These are phyloP conservation scores for Mobula hypostoma DNA, from an alignment of 2,113 vertebrate genomes.

Conservation along the genomic window DNA sequence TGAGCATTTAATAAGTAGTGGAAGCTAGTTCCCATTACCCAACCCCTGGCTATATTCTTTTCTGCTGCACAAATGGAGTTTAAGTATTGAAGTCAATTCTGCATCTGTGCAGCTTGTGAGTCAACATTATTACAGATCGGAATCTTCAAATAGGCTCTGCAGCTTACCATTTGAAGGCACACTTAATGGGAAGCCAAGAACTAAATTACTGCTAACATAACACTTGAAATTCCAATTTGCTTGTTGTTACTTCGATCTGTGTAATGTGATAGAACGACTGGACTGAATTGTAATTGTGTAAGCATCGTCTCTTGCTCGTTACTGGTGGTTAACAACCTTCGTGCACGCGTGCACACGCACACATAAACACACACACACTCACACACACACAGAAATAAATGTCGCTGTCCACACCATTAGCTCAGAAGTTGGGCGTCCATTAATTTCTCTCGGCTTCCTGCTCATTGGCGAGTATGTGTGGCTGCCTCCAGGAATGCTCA, in stretches of 20 bases:
- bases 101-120: conserved; percentile 26
- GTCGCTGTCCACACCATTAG: neutral
- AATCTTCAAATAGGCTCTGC: neutral
- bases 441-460: neutral
- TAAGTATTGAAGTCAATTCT: conserved; percentile 30
- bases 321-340: neutral
- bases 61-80: neutral
- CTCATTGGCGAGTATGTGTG: no score
- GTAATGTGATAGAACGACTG: conserved; percentile 24
- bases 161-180: conserved; percentile 19
- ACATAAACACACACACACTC: no score
- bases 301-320: neutral
- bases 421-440: neutral
- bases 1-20: no score
- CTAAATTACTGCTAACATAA: conserved; percentile 33
- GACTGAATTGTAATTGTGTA: conserved; percentile 17
- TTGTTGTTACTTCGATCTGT: conserved; percentile 32
- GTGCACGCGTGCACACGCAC: no score
- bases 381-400: neutral
- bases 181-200: conserved; percentile 27
- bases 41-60: neutral
- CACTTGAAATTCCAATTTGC: conserved; percentile 32
- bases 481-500: no score
- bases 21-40: no score
- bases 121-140: conserved; percentile 23